Base-by-base conservation (phyloP, 2,113 vertebrate genomes). In the Notarius quadriscutis region DNA sequence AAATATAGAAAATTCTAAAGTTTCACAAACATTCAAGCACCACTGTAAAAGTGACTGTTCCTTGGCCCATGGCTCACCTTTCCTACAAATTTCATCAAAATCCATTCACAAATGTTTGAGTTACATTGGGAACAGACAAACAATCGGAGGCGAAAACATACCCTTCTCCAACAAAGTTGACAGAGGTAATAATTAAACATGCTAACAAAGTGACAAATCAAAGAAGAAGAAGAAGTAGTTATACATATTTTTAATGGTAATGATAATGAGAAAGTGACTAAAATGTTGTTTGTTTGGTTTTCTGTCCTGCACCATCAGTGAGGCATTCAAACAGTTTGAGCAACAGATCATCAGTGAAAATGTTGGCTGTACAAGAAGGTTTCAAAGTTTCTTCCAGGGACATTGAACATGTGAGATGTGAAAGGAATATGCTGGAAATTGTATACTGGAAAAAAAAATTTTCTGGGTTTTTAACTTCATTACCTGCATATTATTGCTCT, bases 261-360 rank as follows among this genome's bases (percentile, higher is more conserved):
- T 41, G 69, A 20, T 72, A 17, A 72, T 72, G 41, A 41, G 69
- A 72, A 72, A 72, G 30, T 41, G 30, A 72, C 41, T 41, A 41
- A 72, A 72, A 72, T 41, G 69, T 17, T 72, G 69, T 72, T 69
- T 72, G 69, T 72, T 71, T 72, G 69, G 17, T 72, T 72, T 72
- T 30, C 69, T 72, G 30, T 72, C 69, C 69, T 41, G 69, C 30
- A 30, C 27, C 14, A 15, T 71, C 14, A 34, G 67, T 5, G 30
- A 14, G 15, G 69, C 20, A 15, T 67, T 27, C 65, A 27, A 72
- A 72, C 30, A 41, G 69, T 72, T 34, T 41, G 69, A 72, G 69
- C 69, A 72, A 34, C 69, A 72, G 69, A 41, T 72, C 72, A 50
- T 9, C 71, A 74, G 30, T 20, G 71, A 41, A 74, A 22, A 50